These are phyloP conservation scores for Plotosus lineatus DNA, from an alignment of 2,113 vertebrate genomes.

Conservation along the genomic window DNA sequence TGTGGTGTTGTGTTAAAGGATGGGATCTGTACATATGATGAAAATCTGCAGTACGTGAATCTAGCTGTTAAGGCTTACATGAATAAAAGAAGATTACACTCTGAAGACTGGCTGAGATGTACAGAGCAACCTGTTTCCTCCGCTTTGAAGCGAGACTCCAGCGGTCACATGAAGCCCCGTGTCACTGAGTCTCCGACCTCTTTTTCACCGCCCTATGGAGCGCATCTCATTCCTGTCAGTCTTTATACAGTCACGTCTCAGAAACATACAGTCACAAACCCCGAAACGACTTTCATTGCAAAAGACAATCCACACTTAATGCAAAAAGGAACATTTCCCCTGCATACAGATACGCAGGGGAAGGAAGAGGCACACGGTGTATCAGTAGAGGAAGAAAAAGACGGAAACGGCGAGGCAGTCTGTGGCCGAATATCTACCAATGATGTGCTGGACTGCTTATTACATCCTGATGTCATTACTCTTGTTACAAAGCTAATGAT, in stretches of 20 bases:
- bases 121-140: background rate
- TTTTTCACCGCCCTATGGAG: conserved; percentile 71
- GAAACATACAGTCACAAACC: background rate
- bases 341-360: conserved; percentile 1
- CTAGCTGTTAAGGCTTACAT: conserved; percentile 75
- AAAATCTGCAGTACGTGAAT: conserved; percentile 86
- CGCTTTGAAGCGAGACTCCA: conserved; percentile 61
- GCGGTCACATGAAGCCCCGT: conserved; percentile 41
- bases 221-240: conserved; percentile 77
- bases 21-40: conserved; percentile 77
- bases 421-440: conserved; percentile 76
- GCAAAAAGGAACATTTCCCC: background rate
- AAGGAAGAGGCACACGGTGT: background rate
- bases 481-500: conserved; percentile 81
- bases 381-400: background rate
- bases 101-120: background rate
- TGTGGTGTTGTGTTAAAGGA: conserved; percentile 67
- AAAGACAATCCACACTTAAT: background rate
- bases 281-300: background rate
- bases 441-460: conserved; percentile 86
- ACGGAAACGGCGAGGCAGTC: background rate
- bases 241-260: conserved; percentile 33
- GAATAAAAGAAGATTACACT: conserved; percentile 49
- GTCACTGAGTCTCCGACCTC: background rate
- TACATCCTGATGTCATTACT: conserved; percentile 82